Evolutionary conservation across 2,888 invertebrate genomes (phyloP).

Genomic region (Platycnemis pennipes): DNA sequence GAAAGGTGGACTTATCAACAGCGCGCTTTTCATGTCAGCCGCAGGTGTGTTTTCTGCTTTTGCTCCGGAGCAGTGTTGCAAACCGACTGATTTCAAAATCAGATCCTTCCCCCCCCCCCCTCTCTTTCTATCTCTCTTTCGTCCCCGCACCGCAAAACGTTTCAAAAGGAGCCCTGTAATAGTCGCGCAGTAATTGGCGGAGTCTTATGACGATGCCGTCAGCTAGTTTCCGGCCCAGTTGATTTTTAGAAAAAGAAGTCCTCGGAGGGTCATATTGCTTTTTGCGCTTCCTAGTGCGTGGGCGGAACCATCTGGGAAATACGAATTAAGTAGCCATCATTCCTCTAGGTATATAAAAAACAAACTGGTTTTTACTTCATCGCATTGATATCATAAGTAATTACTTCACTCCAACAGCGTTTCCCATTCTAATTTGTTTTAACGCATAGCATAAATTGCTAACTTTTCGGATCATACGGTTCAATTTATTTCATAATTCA

Average conservation of each 20-base stretch:
- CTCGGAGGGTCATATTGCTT: background rate
- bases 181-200: background rate
- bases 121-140: background rate
- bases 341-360: background rate
- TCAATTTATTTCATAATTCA: too few species aligned
- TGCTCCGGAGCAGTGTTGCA: slow-evolving; percentile 21
- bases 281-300: background rate
- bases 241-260: background rate
- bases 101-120: background rate
- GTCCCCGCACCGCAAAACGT: background rate
- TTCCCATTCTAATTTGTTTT: too few species aligned
- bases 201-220: background rate
- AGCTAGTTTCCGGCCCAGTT: background rate
- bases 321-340: background rate
- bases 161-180: background rate
- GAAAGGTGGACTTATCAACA: background rate
- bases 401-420: background rate
- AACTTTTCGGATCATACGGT: too few species aligned
- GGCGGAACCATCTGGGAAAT: background rate
- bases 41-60: slow-evolving; percentile 31
- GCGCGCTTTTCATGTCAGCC: background rate
- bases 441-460: too few species aligned
- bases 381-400: background rate
- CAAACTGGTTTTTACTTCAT: background rate
- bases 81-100: slow-evolving; percentile 19